A percentile compares a stretch with the other conserved stretches of the same genome.
phyloP scores from a whole-genome alignment of 2,797 vertebrate genomes.

The Cheirogaleus major region DNA sequence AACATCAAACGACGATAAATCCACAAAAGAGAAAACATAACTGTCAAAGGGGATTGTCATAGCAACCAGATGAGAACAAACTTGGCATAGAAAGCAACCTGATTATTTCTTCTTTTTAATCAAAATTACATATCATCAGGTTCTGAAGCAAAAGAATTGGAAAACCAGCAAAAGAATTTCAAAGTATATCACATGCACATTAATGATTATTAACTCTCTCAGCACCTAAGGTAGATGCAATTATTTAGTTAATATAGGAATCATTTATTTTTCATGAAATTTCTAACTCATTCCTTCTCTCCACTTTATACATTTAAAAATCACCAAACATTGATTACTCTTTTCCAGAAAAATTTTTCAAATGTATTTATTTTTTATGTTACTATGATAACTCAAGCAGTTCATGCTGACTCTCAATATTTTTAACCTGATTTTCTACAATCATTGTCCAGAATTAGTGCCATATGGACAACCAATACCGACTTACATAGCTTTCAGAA shows the following conservation, averaged over 20 bases:
- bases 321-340: neutral
- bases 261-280: neutral
- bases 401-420: neutral
- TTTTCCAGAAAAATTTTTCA: neutral
- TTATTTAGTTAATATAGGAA: neutral
- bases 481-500: neutral
- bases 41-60: constrained; percentile 77
- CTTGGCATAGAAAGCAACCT: constrained; percentile 75
- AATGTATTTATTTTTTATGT: neutral
- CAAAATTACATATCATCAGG: constrained; percentile 66
- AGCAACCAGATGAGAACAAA: constrained; percentile 82
- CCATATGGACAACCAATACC: neutral
- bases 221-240: neutral
- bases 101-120: constrained; percentile 79
- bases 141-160: constrained; percentile 60
- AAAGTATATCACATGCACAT: constrained; percentile 10
- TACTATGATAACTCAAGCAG: neutral
- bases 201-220: constrained; percentile 63
- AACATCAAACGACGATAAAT: constrained; percentile 78
- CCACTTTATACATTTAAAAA: neutral
- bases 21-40: constrained; percentile 42
- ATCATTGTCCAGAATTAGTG: neutral
- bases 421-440: neutral
- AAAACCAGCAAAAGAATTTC: constrained; percentile 27
- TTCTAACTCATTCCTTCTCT: neutral